phyloP scores from a whole-genome alignment of 2,113 vertebrate genomes.

The Xenus cinereus region DNA sequence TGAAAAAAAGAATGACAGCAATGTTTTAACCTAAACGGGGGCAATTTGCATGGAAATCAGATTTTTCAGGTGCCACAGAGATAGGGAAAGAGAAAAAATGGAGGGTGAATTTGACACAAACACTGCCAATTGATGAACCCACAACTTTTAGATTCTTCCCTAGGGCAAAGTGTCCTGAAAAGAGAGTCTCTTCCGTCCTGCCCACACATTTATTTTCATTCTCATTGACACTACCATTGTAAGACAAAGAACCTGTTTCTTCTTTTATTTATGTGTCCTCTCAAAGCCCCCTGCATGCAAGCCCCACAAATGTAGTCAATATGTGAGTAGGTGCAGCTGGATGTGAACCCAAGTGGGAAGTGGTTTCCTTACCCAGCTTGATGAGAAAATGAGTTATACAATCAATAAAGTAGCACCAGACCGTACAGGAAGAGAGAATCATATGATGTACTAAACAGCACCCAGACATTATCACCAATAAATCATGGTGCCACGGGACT shows the following conservation, averaged over 20 bases:
- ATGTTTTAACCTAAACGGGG: constrained; percentile 34
- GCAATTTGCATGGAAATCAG: constrained; percentile 71
- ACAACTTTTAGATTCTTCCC: background rate
- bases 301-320: background rate
- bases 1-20: constrained; percentile 23
- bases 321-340: background rate
- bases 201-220: background rate
- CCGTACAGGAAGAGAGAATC: background rate
- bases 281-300: background rate
- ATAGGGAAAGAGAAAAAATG: constrained; percentile 20
- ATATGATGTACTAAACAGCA: background rate
- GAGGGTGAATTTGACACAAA: constrained; percentile 21
- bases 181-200: background rate
- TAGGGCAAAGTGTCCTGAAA: background rate
- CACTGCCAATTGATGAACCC: background rate
- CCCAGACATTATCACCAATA: background rate
- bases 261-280: background rate
- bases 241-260: background rate
- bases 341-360: constrained; percentile 7
- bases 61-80: constrained; percentile 67
- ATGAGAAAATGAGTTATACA: constrained; percentile 38
- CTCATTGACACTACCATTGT: background rate
- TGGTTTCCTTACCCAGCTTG: background rate
- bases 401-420: constrained; percentile 21
- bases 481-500: background rate